A percentile compares a stretch with the other conserved stretches of the same genome.
These are phyloP conservation scores for Criorhina ranunculi DNA, from an alignment of 2,888 invertebrate genomes.

Conservation along the genomic window DNA sequence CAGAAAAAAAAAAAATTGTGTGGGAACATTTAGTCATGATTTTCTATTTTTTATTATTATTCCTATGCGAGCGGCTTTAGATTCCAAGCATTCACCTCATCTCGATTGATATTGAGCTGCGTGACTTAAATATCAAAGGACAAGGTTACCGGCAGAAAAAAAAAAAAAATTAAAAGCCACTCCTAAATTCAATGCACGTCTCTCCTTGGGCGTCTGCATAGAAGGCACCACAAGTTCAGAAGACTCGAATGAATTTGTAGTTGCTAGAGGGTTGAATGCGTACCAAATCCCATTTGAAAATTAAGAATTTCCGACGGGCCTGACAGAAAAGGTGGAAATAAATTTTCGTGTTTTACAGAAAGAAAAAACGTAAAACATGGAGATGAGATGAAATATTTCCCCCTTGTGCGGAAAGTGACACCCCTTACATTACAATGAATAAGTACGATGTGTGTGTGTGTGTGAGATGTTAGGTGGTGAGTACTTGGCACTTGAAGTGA, in stretches of 20 bases:
- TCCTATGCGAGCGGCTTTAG: constrained; percentile 40
- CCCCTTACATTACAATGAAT: constrained; percentile 65
- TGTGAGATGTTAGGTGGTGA: not conserved
- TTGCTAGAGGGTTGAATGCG: constrained; percentile 23
- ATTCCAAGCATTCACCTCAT: constrained; percentile 71
- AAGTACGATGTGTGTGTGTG: constrained; percentile 52
- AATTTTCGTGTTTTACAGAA: constrained; percentile 36
- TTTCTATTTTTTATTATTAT: constrained; percentile 68
- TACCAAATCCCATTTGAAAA: constrained; percentile 48
- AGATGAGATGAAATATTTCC: constrained; percentile 46
- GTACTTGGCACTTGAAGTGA: constrained; percentile 16
- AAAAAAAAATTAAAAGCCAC: constrained; percentile 47
- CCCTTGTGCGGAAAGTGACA: constrained; percentile 49
- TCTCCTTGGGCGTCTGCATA: constrained; percentile 40
- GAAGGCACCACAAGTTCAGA: constrained; percentile 18
- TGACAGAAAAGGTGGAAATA: constrained; percentile 64
- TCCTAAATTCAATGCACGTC: constrained; percentile 73
- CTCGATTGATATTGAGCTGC: constrained; percentile 74
- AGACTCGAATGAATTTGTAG: constrained; percentile 65
- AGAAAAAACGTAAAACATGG: constrained; percentile 14
- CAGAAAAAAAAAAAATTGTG: constrained; percentile 17
- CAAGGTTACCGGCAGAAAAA: constrained; percentile 1
- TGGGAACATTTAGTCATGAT: constrained; percentile 66
- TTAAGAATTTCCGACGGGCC: constrained; percentile 59
- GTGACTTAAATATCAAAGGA: constrained; percentile 73